A percentile compares a stretch with the other conserved stretches of the same genome.
Conservation (phyloP, 2,113 vertebrate genomes). For the Cercopithecus mona region DNA sequence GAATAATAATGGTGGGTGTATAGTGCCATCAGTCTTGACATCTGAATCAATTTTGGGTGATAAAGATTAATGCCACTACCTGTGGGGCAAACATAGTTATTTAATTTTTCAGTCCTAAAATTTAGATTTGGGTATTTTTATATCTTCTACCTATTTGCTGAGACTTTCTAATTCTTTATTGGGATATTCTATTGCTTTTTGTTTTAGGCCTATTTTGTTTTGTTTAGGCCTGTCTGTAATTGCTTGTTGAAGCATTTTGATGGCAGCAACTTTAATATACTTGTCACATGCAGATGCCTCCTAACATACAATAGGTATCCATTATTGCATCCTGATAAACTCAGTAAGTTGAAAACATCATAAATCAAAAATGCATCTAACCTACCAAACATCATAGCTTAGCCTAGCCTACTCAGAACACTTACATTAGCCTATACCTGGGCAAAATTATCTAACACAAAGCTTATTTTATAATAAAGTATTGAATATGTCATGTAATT, state of each 20-base stretch:
- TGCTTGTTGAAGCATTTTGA: neutral
- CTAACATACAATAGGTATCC: neutral
- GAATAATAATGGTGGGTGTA: neutral
- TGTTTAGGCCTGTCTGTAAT: neutral
- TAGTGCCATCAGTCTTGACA: neutral
- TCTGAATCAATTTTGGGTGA: neutral
- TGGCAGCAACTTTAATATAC: neutral
- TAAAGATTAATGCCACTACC: neutral
- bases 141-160: neutral
- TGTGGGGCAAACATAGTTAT: neutral
- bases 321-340: neutral
- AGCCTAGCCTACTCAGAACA: no score
- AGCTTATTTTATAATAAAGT: neutral
- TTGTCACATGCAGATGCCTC: neutral
- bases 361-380: no score
- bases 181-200: neutral
- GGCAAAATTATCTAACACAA: no score
- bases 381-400: no score
- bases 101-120: neutral
- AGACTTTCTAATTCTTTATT: neutral
- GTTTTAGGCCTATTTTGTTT: no score
- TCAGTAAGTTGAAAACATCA: neutral
- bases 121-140: neutral
- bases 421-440: no score
- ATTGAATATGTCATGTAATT: neutral